Evolutionary conservation across 2,888 invertebrate genomes (phyloP).

Genomic region (Drosophila anomelani): DNA sequence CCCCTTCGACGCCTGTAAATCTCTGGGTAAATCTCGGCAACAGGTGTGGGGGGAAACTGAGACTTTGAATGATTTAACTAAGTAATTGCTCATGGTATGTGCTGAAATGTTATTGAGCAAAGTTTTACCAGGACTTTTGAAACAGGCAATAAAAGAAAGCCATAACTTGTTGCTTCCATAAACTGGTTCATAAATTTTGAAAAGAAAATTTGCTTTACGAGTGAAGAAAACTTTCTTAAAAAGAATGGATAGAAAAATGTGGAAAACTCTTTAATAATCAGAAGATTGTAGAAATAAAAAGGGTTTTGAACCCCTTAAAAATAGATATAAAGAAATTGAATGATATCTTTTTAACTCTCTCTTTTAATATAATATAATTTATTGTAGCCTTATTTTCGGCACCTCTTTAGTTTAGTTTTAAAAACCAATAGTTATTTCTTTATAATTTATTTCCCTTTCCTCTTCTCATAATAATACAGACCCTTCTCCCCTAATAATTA

Average conservation of each 20-base stretch:
- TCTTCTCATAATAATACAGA: too few species aligned
- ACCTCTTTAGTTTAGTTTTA: background rate
- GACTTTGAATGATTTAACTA: conserved; percentile 22
- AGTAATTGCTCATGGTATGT: conserved; percentile 30
- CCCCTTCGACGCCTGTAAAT: background rate
- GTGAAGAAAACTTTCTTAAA: background rate
- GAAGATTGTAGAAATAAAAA: background rate
- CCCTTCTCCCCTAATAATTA: background rate
- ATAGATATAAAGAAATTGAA: too few species aligned
- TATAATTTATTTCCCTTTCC: background rate
- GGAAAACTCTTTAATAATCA: conserved; percentile 1
- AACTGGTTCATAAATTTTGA: conserved; percentile 10
- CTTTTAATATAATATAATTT: too few species aligned
- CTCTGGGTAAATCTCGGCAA: conserved; percentile 48
- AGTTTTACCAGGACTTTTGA: conserved; percentile 4
- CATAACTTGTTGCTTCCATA: conserved; percentile 11
- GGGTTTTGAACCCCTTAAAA: background rate
- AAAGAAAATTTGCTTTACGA: conserved; percentile 3
- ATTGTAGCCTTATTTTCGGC: too few species aligned
- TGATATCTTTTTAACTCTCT: too few species aligned
- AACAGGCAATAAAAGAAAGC: conserved; percentile 11
- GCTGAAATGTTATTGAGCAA: conserved; percentile 20
- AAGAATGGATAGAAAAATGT: background rate
- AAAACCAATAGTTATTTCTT: background rate
- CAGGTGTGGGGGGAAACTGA: conserved; percentile 11